Percentiles rank a stretch among this genome's conserved stretches.
Evolutionary conservation across 2,888 invertebrate genomes (phyloP).

Genomic region (Ennomos erosarius): DNA sequence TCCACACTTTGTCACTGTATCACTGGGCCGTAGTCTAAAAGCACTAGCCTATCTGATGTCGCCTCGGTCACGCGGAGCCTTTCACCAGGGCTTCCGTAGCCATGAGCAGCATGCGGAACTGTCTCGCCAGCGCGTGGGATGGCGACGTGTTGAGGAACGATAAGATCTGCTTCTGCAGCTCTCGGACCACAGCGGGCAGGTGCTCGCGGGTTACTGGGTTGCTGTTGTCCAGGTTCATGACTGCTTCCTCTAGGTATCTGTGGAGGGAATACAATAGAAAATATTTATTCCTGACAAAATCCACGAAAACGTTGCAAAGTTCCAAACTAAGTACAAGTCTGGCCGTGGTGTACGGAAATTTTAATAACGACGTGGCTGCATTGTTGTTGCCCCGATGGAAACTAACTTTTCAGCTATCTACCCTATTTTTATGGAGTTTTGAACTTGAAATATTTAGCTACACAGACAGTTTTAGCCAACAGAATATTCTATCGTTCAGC

Average conservation of each 20-base stretch:
- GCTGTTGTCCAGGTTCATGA: slow-evolving; percentile 91
- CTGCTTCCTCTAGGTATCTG: slow-evolving; percentile 95
- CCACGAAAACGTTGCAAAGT: too few relatives aligned
- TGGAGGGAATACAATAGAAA: not conserved
- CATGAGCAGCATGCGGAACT: slow-evolving; percentile 90
- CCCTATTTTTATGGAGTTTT: too few relatives aligned
- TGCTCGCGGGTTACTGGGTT: slow-evolving; percentile 94
- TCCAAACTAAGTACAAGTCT: too few relatives aligned
- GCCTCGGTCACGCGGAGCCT: slow-evolving; percentile 58
- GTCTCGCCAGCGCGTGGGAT: slow-evolving; percentile 86
- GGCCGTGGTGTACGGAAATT: not conserved
- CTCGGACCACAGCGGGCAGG: slow-evolving; percentile 90
- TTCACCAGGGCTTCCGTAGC: slow-evolving; percentile 86
- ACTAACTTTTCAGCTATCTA: too few relatives aligned
- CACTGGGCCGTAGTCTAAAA: too few relatives aligned
- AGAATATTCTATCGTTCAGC: too few relatives aligned
- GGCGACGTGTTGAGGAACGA: slow-evolving; percentile 88
- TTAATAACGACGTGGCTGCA: too few relatives aligned
- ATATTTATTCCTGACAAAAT: too few relatives aligned
- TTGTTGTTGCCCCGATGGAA: too few relatives aligned
- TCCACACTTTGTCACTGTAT: too few relatives aligned
- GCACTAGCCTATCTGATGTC: not conserved
- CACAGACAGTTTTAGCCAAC: too few relatives aligned
- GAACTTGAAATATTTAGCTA: too few relatives aligned
- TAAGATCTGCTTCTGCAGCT: slow-evolving; percentile 90